A percentile compares a stretch with the other conserved stretches of the same genome.
These are phyloP conservation scores for Cynopterus sphinx DNA, from an alignment of 2,797 vertebrate genomes.

Conservation along the genomic window DNA sequence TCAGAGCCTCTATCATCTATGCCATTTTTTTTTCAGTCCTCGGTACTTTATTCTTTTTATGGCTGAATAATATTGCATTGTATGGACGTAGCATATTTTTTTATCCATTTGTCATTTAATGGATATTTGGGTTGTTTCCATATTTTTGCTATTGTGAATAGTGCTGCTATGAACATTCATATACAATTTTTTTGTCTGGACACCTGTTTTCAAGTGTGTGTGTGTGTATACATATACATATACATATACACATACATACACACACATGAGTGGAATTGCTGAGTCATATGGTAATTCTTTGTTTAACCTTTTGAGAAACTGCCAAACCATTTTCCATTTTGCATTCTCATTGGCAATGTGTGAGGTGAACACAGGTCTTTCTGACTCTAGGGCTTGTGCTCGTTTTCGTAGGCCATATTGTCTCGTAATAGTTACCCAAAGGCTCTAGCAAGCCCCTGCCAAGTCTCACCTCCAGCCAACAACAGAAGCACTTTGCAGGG, in stretches of 20 bases:
- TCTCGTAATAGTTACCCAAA: not conserved
- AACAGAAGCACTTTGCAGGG: not conserved
- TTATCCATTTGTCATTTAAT: not conserved
- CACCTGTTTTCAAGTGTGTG: not conserved
- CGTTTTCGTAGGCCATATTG: slow-evolving; percentile 13
- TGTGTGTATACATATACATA: no score
- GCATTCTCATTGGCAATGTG: not conserved
- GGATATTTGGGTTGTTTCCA: not conserved
- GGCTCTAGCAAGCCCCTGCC: not conserved
- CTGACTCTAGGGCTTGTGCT: not conserved
- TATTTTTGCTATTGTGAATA: not conserved
- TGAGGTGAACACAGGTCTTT: not conserved
- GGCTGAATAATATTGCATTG: not conserved
- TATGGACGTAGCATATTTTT: not conserved
- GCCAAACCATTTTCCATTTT: not conserved
- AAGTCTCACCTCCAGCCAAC: slow-evolving; percentile 28
- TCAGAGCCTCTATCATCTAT: no score
- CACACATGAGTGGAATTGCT: not conserved
- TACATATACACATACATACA: no score
- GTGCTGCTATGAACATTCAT: not conserved
- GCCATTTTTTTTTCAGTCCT: not conserved
- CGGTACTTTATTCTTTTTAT: slow-evolving; percentile 10
- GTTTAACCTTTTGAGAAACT: slow-evolving; percentile 26
- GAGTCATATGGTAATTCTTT: not conserved
- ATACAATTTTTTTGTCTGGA: not conserved